Evolutionary conservation across 2,797 vertebrate genomes (phyloP), one percentile per base, ranked within the genome.

Genomic region (Enteromius trimaculatus): DNA sequence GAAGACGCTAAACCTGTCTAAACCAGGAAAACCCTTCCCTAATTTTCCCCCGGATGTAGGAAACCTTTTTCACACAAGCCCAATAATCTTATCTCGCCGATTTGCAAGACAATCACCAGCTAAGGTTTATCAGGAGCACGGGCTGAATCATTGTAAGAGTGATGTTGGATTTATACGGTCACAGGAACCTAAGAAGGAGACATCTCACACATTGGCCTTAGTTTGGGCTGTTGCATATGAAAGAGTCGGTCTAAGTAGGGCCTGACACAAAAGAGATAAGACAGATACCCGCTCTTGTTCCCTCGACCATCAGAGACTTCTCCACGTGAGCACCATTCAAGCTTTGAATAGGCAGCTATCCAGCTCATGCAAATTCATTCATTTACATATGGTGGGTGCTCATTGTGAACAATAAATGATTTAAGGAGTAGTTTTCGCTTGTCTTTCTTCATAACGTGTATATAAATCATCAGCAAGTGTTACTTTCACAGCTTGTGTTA

Each of bases 341-440:
- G 53, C 77, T 60, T 83, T 87, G 80, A 81, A 86, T 80, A 55
- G 82, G 74, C n/a, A 34, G 68, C 71, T 72, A 83, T 84, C 42
- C 86, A 85, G 79, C 66, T 31, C 77, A 94, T 93, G 92, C 92
- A 94, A 94, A 95, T 92, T 17, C 29, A 60, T 4, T 65, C 75
- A 89, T 93, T 93, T 93, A 88, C 91, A 93, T 92, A 83, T 31
- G 70, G 8, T 81, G 51, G 13, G 49, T 70, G 60, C 47, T 77
- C 21, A 75, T 68, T 78, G 58, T 23, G 53, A 31, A 47, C 62
- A 86, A 16, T 29, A 51, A 68, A 76, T 58, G 31, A 74, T 64
- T 69, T 55, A 72, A 39, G 39, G 13, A 77, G 37, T 44, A 71
- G 64, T 82, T 85, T n/a, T 71, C 62, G n/a, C 26, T 14, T 26